A percentile compares a stretch with the other conserved stretches of the same genome.
phyloP scores from a whole-genome alignment of 2,797 vertebrate species.

The Trachops cirrhosus region DNA sequence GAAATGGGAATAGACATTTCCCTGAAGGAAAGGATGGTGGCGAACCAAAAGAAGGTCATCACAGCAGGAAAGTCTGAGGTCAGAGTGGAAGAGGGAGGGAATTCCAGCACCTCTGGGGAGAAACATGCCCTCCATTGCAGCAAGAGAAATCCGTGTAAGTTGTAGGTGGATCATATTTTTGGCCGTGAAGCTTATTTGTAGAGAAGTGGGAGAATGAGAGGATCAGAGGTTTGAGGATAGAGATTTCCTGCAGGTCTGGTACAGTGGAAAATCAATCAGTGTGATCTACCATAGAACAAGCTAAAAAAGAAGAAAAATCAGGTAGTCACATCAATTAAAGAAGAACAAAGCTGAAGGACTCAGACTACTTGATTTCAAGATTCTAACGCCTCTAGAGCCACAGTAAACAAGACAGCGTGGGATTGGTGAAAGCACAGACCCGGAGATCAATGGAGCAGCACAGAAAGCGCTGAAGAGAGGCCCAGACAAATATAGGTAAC shows the following conservation, averaged over 20 bases:
- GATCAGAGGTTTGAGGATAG: neutral
- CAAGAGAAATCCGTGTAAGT: neutral
- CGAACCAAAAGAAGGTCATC: neutral
- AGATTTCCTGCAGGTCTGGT: neutral
- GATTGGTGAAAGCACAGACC: neutral
- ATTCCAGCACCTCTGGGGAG: neutral
- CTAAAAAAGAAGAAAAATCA: neutral
- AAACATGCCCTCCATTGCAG: neutral
- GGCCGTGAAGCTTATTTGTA: neutral
- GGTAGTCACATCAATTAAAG: neutral
- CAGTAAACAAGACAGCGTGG: neutral
- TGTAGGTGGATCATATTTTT: neutral
- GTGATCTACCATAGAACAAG: neutral
- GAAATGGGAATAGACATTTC: neutral
- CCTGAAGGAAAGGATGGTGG: neutral
- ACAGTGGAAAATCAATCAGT: neutral
- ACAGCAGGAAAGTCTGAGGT: neutral
- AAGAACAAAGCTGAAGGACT: neutral
- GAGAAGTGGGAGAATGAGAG: neutral
- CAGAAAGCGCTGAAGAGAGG: neutral
- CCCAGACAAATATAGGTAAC: neutral
- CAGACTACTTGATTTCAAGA: neutral
- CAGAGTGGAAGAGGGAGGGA: neutral
- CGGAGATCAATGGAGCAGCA: neutral
- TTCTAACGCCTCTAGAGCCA: neutral